These are phyloP conservation scores for Shargacucullia verbasci DNA, from an alignment of 2,888 invertebrate species.

Conservation along the genomic window DNA sequence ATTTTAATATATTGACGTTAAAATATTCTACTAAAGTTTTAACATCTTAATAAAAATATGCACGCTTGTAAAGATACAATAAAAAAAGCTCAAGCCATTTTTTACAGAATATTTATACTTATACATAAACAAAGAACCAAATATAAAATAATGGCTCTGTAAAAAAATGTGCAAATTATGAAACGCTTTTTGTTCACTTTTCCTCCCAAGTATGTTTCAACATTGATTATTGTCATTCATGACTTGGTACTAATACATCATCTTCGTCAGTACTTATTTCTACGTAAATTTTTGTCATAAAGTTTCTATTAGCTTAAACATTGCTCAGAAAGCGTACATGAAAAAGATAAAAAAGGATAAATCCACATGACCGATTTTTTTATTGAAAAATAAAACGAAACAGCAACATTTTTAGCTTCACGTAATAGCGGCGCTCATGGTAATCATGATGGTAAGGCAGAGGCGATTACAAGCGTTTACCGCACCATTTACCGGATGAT, in stretches of 20 bases:
- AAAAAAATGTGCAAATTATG: too few species aligned
- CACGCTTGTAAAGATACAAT: neutral
- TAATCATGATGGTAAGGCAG: slow-evolving; percentile 80
- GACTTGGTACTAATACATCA: too few species aligned
- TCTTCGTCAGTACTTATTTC: too few species aligned
- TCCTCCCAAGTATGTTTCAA: too few species aligned
- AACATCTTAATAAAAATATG: neutral
- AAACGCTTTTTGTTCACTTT: too few species aligned
- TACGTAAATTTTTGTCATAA: too few species aligned
- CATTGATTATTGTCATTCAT: too few species aligned
- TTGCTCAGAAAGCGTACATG: neutral
- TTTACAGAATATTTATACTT: too few species aligned
- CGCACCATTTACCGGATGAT: slow-evolving; percentile 81
- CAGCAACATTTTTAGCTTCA: slow-evolving; percentile 61
- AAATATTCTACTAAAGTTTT: slow-evolving; percentile 29
- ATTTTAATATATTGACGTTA: slow-evolving; percentile 30
- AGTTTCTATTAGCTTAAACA: too few species aligned
- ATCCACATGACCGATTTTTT: slow-evolving; percentile 16
- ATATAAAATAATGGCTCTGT: too few species aligned
- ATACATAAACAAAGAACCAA: too few species aligned
- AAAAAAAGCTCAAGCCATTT: too few species aligned
- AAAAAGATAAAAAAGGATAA: slow-evolving; percentile 3
- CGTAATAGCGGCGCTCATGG: slow-evolving; percentile 76
- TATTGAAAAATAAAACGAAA: slow-evolving; percentile 54
- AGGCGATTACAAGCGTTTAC: slow-evolving; percentile 82